Conservation (phyloP, 2,888 invertebrate species). For the Halictus quadricinctus region DNA sequence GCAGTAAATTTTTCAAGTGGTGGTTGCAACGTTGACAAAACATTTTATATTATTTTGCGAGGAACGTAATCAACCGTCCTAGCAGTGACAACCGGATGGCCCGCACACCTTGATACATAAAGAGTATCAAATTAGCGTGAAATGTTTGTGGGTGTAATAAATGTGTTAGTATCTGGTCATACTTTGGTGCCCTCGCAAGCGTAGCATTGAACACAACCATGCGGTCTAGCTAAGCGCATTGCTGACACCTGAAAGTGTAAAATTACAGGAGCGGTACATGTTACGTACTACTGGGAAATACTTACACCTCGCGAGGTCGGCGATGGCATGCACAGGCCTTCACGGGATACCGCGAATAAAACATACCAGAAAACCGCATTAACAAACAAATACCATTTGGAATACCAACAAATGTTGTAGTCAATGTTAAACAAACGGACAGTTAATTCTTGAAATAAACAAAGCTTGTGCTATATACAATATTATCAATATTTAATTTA, state of each 20-base stretch:
- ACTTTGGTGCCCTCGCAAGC: constrained; percentile 48
- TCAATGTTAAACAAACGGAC: constrained; percentile 16
- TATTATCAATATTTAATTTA: neutral
- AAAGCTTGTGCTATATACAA: constrained; percentile 8
- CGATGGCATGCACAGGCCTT: constrained; percentile 95
- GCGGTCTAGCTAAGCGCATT: constrained; percentile 49
- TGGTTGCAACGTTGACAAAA: neutral
- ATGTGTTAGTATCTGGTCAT: constrained; percentile 24
- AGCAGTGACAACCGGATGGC: neutral
- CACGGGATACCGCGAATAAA: constrained; percentile 78
- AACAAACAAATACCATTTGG: constrained; percentile 55
- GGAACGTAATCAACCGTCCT: neutral
- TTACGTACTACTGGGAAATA: constrained; percentile 82
- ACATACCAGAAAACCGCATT: constrained; percentile 77
- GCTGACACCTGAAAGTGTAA: constrained; percentile 50
- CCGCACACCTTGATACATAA: constrained; percentile 9
- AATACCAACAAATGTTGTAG: constrained; percentile 14
- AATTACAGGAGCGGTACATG: constrained; percentile 56
- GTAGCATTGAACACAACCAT: constrained; percentile 52
- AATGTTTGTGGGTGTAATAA: constrained; percentile 1
- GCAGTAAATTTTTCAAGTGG: neutral
- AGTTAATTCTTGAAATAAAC: constrained; percentile 5
- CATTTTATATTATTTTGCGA: neutral
- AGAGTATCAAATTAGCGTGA: constrained; percentile 1
- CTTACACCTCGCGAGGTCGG: constrained; percentile 95